Percentiles rank a stretch among this genome's conserved stretches.
Conservation (phyloP, 64 coral and sea anemone species). For the Montipora efflorescens region DNA sequence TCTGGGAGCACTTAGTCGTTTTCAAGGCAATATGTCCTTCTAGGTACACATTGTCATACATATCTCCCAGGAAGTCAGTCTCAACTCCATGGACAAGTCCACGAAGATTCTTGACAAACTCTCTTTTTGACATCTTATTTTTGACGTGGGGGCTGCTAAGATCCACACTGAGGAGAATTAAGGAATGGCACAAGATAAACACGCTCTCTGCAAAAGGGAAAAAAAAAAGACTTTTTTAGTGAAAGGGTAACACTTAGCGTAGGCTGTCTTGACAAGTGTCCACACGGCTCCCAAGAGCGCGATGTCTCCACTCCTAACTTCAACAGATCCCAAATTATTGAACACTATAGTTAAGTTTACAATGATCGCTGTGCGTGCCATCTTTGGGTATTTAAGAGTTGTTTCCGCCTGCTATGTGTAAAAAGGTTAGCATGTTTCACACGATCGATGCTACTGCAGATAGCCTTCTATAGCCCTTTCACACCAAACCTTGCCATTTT, state of each 20-base stretch:
- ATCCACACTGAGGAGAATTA: slow-evolving; percentile 96
- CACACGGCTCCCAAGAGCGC: no score
- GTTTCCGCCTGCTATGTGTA: no score
- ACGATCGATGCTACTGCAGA: no score
- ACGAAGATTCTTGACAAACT: slow-evolving; percentile 96
- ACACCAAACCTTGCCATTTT: no score
- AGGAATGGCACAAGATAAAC: slow-evolving; percentile 92
- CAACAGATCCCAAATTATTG: no score
- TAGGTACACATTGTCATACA: slow-evolving; percentile 93
- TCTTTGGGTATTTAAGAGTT: no score
- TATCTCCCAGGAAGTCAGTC: slow-evolving; percentile 88
- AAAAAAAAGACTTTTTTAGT: background rate
- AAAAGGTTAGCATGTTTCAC: no score
- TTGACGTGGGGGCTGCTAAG: slow-evolving; percentile 97
- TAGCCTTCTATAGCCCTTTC: no score
- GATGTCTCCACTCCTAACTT: no score
- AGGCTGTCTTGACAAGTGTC: no score
- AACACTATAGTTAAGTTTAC: no score
- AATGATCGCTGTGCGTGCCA: no score
- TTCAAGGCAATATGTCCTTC: slow-evolving; percentile 83
- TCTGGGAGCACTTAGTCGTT: slow-evolving; percentile 67
- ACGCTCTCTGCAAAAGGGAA: slow-evolving; percentile 79
- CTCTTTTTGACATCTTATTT: slow-evolving; percentile 97
- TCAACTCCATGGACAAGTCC: slow-evolving; percentile 76
- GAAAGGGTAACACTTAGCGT: background rate